These are phyloP conservation scores for Trichomycterus rosablanca DNA, from an alignment of 2,113 vertebrate species.

Conservation along the genomic window DNA sequence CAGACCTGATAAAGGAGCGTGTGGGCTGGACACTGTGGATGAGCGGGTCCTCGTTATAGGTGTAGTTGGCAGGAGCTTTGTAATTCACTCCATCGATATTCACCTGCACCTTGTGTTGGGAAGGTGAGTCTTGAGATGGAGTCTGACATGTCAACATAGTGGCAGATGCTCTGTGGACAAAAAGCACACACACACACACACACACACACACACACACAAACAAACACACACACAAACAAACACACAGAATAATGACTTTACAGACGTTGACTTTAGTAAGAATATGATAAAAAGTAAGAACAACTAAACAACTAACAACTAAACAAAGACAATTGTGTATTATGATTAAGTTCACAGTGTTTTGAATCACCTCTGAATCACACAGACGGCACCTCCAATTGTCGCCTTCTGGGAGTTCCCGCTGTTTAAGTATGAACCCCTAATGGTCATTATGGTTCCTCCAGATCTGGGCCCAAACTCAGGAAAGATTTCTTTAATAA, in stretches of 20 bases:
- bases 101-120: constrained; percentile 71
- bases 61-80: constrained; percentile 66
- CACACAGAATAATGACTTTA: too few species aligned
- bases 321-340: too few species aligned
- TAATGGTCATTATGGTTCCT: constrained; percentile 83
- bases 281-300: too few species aligned
- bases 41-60: constrained; percentile 82
- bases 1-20: constrained; percentile 92
- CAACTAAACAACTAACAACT: too few species aligned
- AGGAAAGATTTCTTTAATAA: constrained; percentile 83
- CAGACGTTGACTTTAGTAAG: too few species aligned
- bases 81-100: constrained; percentile 77
- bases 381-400: constrained; percentile 79
- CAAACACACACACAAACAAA: constrained; percentile 1
- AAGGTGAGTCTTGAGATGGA: constrained; percentile 66
- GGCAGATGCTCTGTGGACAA: constrained; percentile 44
- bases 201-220: constrained; percentile 5
- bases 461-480: constrained; percentile 87
- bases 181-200: constrained; percentile 3
- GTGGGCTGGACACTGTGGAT: constrained; percentile 83
- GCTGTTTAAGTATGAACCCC: constrained; percentile 79
- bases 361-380: constrained; percentile 76
- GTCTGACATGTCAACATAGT: constrained; percentile 80
- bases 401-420: constrained; percentile 79
- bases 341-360: not conserved